Percentiles rank a stretch among this genome's conserved stretches.
Evolutionary conservation across 2,113 vertebrate genomes (phyloP).

Genomic region (Nesoenas mayeri): DNA sequence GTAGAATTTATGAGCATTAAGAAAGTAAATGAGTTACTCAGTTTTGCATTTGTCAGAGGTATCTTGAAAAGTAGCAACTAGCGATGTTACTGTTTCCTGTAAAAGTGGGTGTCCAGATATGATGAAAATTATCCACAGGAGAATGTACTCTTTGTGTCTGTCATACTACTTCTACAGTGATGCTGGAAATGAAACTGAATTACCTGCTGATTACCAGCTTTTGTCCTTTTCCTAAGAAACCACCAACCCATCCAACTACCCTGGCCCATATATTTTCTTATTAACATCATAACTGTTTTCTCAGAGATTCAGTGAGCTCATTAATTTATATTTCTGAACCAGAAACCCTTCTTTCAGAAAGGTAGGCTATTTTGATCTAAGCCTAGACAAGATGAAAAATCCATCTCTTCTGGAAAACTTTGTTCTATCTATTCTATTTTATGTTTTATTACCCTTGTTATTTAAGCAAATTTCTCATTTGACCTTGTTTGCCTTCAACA

Average conservation of each 20-base stretch:
- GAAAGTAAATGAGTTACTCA: background rate
- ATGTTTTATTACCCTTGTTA: background rate
- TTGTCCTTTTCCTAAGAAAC: background rate
- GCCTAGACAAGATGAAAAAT: background rate
- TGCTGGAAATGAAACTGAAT: background rate
- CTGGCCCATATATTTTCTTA: background rate
- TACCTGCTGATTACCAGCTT: background rate
- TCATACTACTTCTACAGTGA: background rate
- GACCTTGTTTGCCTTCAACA: background rate
- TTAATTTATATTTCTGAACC: background rate
- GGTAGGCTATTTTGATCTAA: background rate
- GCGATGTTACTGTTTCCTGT: background rate
- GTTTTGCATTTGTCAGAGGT: background rate
- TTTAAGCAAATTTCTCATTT: background rate
- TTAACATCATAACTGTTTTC: background rate
- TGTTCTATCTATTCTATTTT: background rate
- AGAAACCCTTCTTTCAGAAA: background rate
- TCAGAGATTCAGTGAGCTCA: background rate
- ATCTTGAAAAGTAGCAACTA: background rate
- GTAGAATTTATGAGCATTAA: background rate
- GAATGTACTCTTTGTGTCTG: background rate
- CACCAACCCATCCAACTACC: background rate
- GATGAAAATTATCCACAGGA: background rate
- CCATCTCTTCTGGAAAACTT: background rate
- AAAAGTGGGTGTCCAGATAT: background rate